These are phyloP conservation scores for Lacerta agilis DNA, from an alignment of 2,797 vertebrate species.

Conservation along the genomic window DNA sequence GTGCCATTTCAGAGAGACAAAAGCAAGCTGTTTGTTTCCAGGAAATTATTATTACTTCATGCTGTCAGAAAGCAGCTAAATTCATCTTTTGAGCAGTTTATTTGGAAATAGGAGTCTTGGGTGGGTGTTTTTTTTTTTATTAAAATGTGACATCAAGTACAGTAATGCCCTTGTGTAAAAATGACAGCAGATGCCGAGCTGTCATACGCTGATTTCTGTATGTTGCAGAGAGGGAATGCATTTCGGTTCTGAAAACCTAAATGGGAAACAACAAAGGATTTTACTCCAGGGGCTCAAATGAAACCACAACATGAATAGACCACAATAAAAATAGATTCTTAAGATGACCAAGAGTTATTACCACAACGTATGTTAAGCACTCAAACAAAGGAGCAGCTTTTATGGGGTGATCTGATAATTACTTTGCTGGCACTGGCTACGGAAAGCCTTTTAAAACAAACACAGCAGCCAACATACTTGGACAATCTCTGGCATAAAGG, in stretches of 20 bases:
- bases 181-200: background rate
- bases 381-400: slow-evolving; percentile 5
- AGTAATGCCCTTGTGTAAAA: background rate
- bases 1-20: accelerated
- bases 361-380: background rate
- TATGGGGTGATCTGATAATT: background rate
- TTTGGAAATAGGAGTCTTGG: slow-evolving; percentile 3
- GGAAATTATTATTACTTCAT: background rate
- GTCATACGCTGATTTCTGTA: background rate
- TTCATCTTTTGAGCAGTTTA: background rate
- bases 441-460: background rate
- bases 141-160: background rate
- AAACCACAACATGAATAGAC: background rate
- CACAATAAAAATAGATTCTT: background rate
- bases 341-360: background rate
- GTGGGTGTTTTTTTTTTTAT: background rate
- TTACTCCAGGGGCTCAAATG: background rate
- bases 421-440: background rate
- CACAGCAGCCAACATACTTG: background rate
- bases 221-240: background rate
- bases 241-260: background rate
- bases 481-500: background rate
- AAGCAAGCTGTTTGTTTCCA: background rate
- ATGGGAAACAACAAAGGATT: background rate
- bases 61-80: background rate